Percentiles rank a stretch among this genome's conserved stretches.
Evolutionary conservation across 2,888 invertebrate species (phyloP).

Genomic region (Elmis aenea): DNA sequence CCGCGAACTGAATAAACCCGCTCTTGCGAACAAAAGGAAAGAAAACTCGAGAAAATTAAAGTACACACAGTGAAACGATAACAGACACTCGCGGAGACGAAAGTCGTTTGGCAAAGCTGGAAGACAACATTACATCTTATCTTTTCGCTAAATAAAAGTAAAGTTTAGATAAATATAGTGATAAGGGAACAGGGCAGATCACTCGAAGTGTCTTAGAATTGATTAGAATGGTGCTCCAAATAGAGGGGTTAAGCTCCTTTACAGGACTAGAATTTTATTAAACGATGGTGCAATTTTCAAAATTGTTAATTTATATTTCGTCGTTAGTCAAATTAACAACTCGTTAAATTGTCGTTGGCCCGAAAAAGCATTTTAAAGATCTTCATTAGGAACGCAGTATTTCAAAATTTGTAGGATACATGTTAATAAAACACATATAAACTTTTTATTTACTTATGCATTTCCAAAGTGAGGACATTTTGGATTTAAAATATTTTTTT

Average conservation of each 20-base stretch:
- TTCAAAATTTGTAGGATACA: too few species aligned
- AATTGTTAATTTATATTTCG: too few species aligned
- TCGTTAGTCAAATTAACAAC: too few species aligned
- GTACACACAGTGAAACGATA: slow-evolving; percentile 33
- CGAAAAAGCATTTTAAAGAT: too few species aligned
- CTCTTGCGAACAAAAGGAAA: slow-evolving; percentile 26
- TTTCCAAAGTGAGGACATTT: too few species aligned
- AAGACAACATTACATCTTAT: slow-evolving; percentile 29
- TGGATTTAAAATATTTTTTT: too few species aligned
- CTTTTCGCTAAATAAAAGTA: slow-evolving; percentile 43
- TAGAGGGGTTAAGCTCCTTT: slow-evolving; percentile 40
- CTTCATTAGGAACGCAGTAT: too few species aligned
- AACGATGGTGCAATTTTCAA: slow-evolving; percentile 22
- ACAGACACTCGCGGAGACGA: slow-evolving; percentile 34
- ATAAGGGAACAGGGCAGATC: slow-evolving; percentile 42
- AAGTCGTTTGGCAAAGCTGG: slow-evolving; percentile 37
- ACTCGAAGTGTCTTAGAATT: slow-evolving; percentile 44
- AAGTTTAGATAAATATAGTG: slow-evolving; percentile 46
- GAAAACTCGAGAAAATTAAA: slow-evolving; percentile 33
- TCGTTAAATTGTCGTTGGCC: too few species aligned
- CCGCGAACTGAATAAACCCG: slow-evolving; percentile 33
- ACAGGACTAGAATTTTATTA: slow-evolving; percentile 35
- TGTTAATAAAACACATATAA: too few species aligned
- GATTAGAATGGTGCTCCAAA: slow-evolving; percentile 45
- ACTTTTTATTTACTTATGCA: too few species aligned